phyloP scores from a whole-genome alignment of 37 sponge, comb jelly and placozoan species.

The Bolinopsis microptera region DNA sequence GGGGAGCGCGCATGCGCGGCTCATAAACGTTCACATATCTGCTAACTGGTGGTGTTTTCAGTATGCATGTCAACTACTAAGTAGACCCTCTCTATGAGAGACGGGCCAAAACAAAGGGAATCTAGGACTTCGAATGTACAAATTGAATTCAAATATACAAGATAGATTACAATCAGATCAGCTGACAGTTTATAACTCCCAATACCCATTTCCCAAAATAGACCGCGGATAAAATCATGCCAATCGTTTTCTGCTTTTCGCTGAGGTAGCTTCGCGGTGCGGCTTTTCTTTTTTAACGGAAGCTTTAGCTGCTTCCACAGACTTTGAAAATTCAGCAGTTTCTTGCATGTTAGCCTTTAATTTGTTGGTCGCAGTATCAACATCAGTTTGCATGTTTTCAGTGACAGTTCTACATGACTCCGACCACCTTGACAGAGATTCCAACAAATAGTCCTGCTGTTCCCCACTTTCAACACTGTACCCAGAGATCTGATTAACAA shows the following conservation, averaged over 20 bases:
- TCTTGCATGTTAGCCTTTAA: neutral
- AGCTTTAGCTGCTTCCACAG: slow-evolving; percentile 30
- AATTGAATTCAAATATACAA: neutral
- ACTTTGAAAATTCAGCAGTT: neutral
- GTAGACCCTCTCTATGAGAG: neutral
- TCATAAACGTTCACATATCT: slow-evolving; percentile 31
- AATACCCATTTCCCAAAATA: too few relatives aligned
- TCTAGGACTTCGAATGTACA: neutral
- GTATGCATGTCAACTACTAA: neutral
- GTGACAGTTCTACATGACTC: neutral
- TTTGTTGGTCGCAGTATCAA: neutral
- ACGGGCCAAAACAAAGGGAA: neutral
- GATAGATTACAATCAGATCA: neutral
- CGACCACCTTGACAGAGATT: neutral
- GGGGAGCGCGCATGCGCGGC: slow-evolving; percentile 24
- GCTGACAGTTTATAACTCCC: too few relatives aligned
- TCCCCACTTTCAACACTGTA: neutral
- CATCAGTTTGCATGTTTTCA: neutral
- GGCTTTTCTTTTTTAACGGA: slow-evolving; percentile 44
- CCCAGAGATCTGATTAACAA: slow-evolving; percentile 14
- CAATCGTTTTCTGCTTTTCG: slow-evolving; percentile 14
- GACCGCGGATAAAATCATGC: too few relatives aligned
- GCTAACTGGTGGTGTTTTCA: neutral
- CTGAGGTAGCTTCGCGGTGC: neutral
- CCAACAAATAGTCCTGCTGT: neutral